Evolutionary conservation across 2,797 vertebrate species (phyloP).

Genomic region (Petrocephalus sullivani): DNA sequence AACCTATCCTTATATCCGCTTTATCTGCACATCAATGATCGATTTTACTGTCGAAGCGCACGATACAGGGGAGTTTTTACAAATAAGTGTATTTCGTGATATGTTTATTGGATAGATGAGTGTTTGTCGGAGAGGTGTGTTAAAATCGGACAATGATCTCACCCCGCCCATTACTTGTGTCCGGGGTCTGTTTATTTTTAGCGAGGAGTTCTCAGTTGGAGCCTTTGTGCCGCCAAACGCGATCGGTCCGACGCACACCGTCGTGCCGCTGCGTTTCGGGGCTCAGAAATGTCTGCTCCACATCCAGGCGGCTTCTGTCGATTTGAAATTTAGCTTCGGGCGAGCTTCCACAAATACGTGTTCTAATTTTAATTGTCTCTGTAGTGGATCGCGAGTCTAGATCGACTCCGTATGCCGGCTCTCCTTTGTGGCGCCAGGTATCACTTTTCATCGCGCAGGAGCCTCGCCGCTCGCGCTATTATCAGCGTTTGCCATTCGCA

Average conservation of each 20-base stretch:
- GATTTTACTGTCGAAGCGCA: not conserved
- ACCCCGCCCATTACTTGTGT: not conserved
- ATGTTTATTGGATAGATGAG: not conserved
- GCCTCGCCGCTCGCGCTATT: not conserved
- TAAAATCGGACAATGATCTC: slow-evolving; percentile 12
- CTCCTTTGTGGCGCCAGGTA: not conserved
- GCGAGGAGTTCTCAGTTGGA: not conserved
- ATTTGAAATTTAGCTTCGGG: not conserved
- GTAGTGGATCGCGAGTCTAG: slow-evolving; percentile 1
- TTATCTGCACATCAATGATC: not conserved
- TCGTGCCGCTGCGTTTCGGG: not conserved
- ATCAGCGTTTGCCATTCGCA: not conserved
- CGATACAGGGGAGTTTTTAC: not conserved
- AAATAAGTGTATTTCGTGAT: not conserved
- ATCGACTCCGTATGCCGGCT: not conserved
- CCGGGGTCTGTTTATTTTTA: not conserved
- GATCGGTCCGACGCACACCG: not conserved
- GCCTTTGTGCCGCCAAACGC: slow-evolving; percentile 5
- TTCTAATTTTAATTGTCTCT: slow-evolving; percentile 5
- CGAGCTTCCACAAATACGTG: not conserved
- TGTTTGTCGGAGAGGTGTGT: not conserved
- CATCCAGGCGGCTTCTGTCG: not conserved
- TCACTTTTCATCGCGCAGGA: not conserved
- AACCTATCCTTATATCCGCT: not conserved
- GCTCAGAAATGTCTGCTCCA: not conserved